These are phyloP conservation scores for Erebia ligea DNA, from an alignment of 2,888 invertebrate genomes.

Conservation along the genomic window DNA sequence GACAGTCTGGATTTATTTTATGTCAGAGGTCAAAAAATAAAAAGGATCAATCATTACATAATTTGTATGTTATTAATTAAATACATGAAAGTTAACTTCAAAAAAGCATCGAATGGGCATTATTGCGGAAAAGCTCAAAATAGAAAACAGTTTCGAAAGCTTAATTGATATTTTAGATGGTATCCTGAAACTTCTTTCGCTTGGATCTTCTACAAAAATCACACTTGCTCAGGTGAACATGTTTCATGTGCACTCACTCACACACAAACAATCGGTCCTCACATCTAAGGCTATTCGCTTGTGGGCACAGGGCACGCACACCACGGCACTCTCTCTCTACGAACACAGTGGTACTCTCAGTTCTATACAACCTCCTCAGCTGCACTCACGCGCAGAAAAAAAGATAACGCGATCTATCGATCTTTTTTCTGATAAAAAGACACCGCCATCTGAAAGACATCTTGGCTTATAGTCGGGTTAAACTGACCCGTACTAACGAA, in stretches of 20 bases:
- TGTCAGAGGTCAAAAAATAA: too few relatives aligned
- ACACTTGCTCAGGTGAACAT: slow-evolving; percentile 65
- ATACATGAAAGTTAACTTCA: too few relatives aligned
- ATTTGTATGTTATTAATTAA: too few relatives aligned
- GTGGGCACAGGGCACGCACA: slow-evolving; percentile 59
- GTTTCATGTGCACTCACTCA: slow-evolving; percentile 72
- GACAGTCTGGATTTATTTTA: neutral
- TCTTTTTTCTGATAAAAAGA: slow-evolving; percentile 79
- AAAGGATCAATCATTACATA: too few relatives aligned
- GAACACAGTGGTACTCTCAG: slow-evolving; percentile 80
- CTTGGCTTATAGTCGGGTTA: slow-evolving; percentile 69
- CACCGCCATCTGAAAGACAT: slow-evolving; percentile 64
- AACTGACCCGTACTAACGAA: slow-evolving; percentile 71
- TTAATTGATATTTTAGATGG: neutral
- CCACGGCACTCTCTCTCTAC: slow-evolving; percentile 65
- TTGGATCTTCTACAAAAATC: slow-evolving; percentile 35
- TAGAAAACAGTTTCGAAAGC: neutral
- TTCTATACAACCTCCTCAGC: slow-evolving; percentile 80
- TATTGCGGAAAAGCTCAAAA: neutral
- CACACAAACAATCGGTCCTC: slow-evolving; percentile 62
- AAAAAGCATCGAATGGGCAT: too few relatives aligned
- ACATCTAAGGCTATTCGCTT: slow-evolving; percentile 62
- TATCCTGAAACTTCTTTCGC: slow-evolving; percentile 24
- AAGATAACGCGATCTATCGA: slow-evolving; percentile 81
- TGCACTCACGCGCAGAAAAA: slow-evolving; percentile 83